Base-by-base conservation (phyloP, 2,888 invertebrate genomes). In the Pilophorus perplexus region DNA sequence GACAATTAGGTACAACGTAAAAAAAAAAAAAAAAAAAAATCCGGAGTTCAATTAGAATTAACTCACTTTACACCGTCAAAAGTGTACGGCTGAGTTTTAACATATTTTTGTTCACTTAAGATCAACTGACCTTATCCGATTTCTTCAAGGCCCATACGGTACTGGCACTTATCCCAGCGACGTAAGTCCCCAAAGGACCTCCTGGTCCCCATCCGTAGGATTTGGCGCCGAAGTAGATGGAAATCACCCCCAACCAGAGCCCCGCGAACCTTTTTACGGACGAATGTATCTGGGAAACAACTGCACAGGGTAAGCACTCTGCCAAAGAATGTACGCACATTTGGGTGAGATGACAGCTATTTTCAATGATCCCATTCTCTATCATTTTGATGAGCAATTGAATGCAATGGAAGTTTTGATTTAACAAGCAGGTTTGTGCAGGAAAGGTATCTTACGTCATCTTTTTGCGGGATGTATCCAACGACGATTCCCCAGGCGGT, bases 161-260 rank as follows among this genome's bases (percentile, higher is more conserved):
- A 16, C 28, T 40, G 1, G 57, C 57, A 10, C 40, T n/a, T 22
- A 57, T 57, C n/a, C 57, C 57, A 12, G 14, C 57, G n/a, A 57
- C 42, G n/a, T 40, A 23, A 14, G 57, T 22, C 12, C 57, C 57
- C 23, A 57, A 8, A 2, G 57, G 57, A 4, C 57, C 57, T 3
- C 57, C 57, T 2, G 57, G 57, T 5, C 57, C 57, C 57, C 57
- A 57, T 18, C 57, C 57, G 38, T 57, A 40, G 2, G 40, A 22
- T 16, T 57, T 57, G 38, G 57, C 57, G 4, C 57, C 57, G 14
- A 57, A 57, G 25, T 57, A 57, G 16, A 57, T 57, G 38, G 57
- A 18, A 6, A 40, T 57, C 14, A 57, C 57, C 6, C 40, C 57
- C 40, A 57, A 22, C 57, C 57, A 57, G 20, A 57, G 57, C 3